Base-by-base conservation (phyloP, 2,888 invertebrate genomes). In the Limulus polyphemus region DNA sequence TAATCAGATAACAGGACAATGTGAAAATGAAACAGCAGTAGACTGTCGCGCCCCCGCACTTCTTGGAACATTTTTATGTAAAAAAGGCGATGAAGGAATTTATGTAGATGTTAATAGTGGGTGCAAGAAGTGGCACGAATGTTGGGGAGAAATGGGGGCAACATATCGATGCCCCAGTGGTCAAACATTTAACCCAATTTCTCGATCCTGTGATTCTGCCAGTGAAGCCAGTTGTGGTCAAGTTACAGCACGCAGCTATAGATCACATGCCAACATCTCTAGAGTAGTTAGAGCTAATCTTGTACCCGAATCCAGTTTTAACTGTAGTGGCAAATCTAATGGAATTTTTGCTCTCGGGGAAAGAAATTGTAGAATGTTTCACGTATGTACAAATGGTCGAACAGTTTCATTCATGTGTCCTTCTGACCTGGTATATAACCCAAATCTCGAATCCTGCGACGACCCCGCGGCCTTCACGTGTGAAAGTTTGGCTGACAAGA, bases 401-500 rank as follows among this genome's bases (percentile, higher is more conserved):
- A 61, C 59, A 11, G 67, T 66, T 50, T 59, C 65, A 3, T 68
- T 69, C 59, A 66, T 59, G 47, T 69, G 69, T n/a, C 68, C 68
- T 0, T 65, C 62, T 16, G 58, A 63, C 32, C 62, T 69, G 32
- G 51, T 69, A 11, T 69, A 69, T 50, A 69, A 68, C 46, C 67
- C 68, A 0, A 61, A 60, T 11, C 66, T 67, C 5, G 66, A 69
- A 56, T 64, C 59, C 11, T 69, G 69, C 59, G 69, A 68, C 32
- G 50, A 63, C 0, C 66, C 68, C 1, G 65, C 63, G 47, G 67
- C 67, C 49, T 68, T 69, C 11, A 56, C 59, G 11, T 69, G 69
- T 57, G 49, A 54, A 48, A 59, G 64, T 0, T 60, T 16, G 32
- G 13, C 13, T 14, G 14, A 13, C 0, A 54, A 54, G 32, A 7